Conservation (phyloP, 2,888 invertebrate species). For the Tetramorium bicarinatum region DNA sequence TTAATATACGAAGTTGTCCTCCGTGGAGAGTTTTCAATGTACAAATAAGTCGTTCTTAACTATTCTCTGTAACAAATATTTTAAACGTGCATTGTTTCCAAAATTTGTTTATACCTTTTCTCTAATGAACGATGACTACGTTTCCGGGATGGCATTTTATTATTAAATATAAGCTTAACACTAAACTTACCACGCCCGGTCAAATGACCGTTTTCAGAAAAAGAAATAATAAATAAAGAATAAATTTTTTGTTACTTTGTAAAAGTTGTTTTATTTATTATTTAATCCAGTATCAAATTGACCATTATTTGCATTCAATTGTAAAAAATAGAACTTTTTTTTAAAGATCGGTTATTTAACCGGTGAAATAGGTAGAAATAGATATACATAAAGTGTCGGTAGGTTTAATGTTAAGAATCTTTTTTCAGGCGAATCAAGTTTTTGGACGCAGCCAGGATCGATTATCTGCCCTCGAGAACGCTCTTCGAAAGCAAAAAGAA, state of each 20-base stretch:
- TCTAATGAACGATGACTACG: not conserved
- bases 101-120: not conserved
- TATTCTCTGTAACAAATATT: not conserved
- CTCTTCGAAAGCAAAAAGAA: not conserved
- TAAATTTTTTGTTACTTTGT: too few species aligned
- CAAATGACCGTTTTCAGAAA: too few species aligned
- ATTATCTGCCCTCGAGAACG: not conserved
- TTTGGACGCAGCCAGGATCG: not conserved
- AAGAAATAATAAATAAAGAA: too few species aligned
- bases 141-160: not conserved
- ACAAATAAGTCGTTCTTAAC: not conserved
- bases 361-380: too few species aligned
- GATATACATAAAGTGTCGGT: too few species aligned
- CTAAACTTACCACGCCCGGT: too few species aligned
- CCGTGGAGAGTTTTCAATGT: not conserved
- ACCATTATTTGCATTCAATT: too few species aligned
- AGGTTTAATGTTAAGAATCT: not conserved
- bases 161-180: not conserved
- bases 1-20: not conserved
- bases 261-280: too few species aligned
- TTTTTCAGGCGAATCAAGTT: conserved; percentile 1
- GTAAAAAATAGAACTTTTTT: too few species aligned
- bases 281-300: too few species aligned
- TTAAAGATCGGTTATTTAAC: too few species aligned
- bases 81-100: not conserved